phyloP scores from a whole-genome alignment of 2,888 invertebrate genomes.

The Lymantria monacha region DNA sequence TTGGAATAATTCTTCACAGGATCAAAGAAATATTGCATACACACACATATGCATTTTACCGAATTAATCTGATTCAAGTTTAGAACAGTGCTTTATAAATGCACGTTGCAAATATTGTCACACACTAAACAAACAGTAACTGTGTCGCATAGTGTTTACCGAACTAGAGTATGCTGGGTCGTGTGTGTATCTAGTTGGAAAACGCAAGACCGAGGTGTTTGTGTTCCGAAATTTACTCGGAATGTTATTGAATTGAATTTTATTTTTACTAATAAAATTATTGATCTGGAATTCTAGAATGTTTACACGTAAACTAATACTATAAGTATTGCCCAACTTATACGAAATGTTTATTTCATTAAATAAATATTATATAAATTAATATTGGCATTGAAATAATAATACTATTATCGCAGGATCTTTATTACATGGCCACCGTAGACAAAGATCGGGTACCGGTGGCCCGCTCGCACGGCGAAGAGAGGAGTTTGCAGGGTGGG shows the following conservation, averaged over 20 bases:
- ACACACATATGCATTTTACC: conserved; percentile 9
- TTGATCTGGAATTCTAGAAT: too few relatives aligned
- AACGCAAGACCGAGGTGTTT: conserved; percentile 26
- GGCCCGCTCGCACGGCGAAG: too few relatives aligned
- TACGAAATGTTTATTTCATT: too few relatives aligned
- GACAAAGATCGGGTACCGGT: too few relatives aligned
- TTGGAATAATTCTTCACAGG: conserved; percentile 20
- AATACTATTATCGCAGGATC: too few relatives aligned
- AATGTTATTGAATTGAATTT: background rate
- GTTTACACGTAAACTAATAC: too few relatives aligned
- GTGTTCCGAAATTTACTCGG: conserved; percentile 22
- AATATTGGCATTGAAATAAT: too few relatives aligned
- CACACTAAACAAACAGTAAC: conserved; percentile 7
- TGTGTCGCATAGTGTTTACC: conserved; percentile 14
- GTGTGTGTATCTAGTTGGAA: conserved; percentile 25
- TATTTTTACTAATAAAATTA: too few relatives aligned
- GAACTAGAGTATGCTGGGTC: conserved; percentile 11
- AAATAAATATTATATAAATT: too few relatives aligned
- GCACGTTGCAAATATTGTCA: conserved; percentile 17
- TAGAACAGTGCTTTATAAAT: conserved; percentile 21
- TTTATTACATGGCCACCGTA: too few relatives aligned
- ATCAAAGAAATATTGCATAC: conserved; percentile 27
- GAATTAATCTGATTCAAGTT: conserved; percentile 30
- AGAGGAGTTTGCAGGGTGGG: too few relatives aligned
- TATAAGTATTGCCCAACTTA: too few relatives aligned